Evolutionary conservation across 2,888 invertebrate genomes (phyloP), one percentile per base, ranked within the genome.

Genomic region (Campaea margaritaria): DNA sequence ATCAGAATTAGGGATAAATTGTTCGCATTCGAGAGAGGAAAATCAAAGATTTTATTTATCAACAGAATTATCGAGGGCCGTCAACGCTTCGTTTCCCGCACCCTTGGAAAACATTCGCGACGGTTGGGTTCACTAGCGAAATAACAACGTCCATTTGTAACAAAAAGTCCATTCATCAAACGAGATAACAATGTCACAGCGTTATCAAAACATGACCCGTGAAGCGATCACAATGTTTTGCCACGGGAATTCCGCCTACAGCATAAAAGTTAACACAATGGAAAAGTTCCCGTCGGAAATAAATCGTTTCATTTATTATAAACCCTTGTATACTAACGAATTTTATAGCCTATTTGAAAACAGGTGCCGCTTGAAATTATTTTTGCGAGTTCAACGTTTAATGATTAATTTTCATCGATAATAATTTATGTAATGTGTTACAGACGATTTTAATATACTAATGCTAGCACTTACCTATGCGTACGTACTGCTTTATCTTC

Each of bases 121-220:
- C 67, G 71, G 74, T 68, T 67, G 80, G 81, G 84, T 85, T 84
- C 82, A 86, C 85, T 83, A 85, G 82, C 82, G 77, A 84, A 87
- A 88, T 86, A 87, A 86, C 87, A 84, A 81, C 82, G 86, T 81
- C 84, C 88, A 88, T 89, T 90, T 86, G 86, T 86, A 85, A 89
- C 89, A 89, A 87, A 89, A 89, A 89, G 87, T 83, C 88, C 88
- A 90, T 90, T 89, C 88, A 88, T 90, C 89, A 88, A 86, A 87
- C 82, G 78, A 89, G 89, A 89, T 89, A 90, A 89, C 87, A 87
- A 85, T 86, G 89, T 89, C 88, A 87, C 82, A 76, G 79, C 86
- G 87, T 87, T 90, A 90, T 89, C 89, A 89, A 89, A 90, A 89
- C 87, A 88, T 83, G 86, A 84, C 83, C 86, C 84, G 88, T 81